phyloP scores from a whole-genome alignment of 64 coral and sea anemone genomes.

The Catalaphyllia jardinei region DNA sequence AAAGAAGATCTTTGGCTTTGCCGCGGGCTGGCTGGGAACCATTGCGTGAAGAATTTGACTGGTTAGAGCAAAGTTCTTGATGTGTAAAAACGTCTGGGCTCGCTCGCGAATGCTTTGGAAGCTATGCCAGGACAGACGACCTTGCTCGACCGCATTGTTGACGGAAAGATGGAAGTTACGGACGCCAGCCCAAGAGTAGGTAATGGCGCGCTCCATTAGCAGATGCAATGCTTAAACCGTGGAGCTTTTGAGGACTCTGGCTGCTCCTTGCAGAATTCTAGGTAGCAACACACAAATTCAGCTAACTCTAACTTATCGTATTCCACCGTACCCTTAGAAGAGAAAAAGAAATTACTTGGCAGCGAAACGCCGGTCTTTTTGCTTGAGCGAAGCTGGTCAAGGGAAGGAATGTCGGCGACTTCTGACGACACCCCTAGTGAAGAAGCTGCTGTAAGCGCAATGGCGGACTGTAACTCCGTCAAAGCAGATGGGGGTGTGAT shows the following conservation, averaged over 20 bases:
- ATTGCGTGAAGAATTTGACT: neutral
- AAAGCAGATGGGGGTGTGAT: constrained; percentile 4
- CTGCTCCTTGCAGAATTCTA: constrained; percentile 50
- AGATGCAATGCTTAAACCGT: no score
- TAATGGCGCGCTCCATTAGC: no score
- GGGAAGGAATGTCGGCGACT: neutral
- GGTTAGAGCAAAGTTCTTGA: constrained; percentile 2
- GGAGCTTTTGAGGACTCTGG: constrained; percentile 21
- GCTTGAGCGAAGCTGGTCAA: constrained; percentile 6
- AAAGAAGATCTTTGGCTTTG: neutral
- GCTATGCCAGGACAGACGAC: no score
- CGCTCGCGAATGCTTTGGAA: no score
- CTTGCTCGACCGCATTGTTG: no score
- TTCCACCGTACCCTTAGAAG: constrained; percentile 34
- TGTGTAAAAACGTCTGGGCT: constrained; percentile 56
- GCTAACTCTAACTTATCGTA: constrained; percentile 48
- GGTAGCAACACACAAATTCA: constrained; percentile 49
- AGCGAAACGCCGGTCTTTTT: constrained; percentile 12
- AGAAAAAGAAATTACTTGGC: constrained; percentile 27
- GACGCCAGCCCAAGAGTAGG: no score
- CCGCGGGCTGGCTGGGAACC: neutral
- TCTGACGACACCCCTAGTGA: neutral
- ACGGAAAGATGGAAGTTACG: no score
- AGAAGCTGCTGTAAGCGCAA: neutral
- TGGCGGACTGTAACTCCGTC: neutral